phyloP scores from a whole-genome alignment of 2,797 vertebrate genomes.

The Iguana delicatissima region DNA sequence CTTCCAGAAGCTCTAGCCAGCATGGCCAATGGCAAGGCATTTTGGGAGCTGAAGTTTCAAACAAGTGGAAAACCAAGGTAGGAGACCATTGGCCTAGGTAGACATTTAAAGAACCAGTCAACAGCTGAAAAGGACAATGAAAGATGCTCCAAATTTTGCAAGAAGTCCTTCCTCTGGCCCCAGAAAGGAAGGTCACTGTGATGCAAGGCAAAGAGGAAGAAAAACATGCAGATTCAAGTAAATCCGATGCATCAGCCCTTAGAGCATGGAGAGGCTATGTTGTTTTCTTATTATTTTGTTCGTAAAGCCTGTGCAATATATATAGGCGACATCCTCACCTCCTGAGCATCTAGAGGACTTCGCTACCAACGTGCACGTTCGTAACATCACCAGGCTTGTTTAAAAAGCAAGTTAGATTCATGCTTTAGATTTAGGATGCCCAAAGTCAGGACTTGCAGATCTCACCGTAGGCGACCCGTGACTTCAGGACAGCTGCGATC shows the following conservation, averaged over 20 bases:
- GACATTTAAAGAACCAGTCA: not conserved
- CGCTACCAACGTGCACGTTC: not conserved
- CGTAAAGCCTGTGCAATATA: slow-evolving; percentile 39
- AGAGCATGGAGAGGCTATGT: fast-evolving
- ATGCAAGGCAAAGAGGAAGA: slow-evolving; percentile 17
- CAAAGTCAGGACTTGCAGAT: not conserved
- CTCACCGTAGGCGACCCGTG: not conserved
- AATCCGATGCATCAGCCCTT: not conserved
- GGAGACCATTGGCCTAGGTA: not conserved
- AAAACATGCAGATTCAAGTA: not conserved
- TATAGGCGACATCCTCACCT: fast-evolving
- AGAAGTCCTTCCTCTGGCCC: not conserved
- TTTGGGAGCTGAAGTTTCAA: no score
- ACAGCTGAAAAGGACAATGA: not conserved
- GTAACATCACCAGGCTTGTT: no score
- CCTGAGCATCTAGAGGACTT: not conserved
- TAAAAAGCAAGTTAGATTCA: not conserved
- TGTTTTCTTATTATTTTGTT: not conserved
- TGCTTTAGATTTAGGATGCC: not conserved
- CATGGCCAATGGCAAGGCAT: no score
- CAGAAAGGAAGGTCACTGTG: not conserved
- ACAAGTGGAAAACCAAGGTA: no score
- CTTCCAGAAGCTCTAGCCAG: no score
- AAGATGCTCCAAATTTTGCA: not conserved
- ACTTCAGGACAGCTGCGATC: not conserved